Evolutionary conservation across 2,888 invertebrate genomes (phyloP), one percentile per base, ranked within the genome.

Genomic region (Pristionchus exspectatus): DNA sequence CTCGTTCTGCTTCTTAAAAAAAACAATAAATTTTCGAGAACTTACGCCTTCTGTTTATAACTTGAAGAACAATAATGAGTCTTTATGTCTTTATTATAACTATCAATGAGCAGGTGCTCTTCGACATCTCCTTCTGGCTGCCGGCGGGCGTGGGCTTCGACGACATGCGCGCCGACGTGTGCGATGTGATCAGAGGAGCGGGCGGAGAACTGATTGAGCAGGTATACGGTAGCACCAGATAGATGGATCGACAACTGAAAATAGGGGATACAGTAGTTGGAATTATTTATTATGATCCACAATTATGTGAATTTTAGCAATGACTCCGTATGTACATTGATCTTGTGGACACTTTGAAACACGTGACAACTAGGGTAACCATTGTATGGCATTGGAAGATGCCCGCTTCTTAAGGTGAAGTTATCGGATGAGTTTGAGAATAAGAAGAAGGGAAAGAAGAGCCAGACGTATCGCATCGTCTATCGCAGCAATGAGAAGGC

Each of bases 91-190:
- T n/a, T n/a, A n/a, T n/a, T n/a, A 14, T 72, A 27, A 72, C 72
- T 27, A 18, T 1, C 18, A 50, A 24, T 77, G 0, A 50, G 2
- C 88, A 93, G 92, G 94, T 95, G 9, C 91, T 91, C 72, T 94
- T 94, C 96, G 99, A 99, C 95, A 96, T 99, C 54, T 98, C 99
- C 84, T 99, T 99, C 95, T 99, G 99, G 98, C 95, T 99, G 87
- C 98, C 98, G 3, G 93, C 92, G 2, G 59, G 63, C 59, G 90
- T 89, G 21, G 83, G 91, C 44, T 92, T 91, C 87, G 91, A 92
- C 69, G 93, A 93, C 89, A 92, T 94, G 92, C 91, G 91, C 24
- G 95, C 95, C 81, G 96, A 96, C 92, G 96, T 96, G 89, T 98
- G 98, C 95, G 98, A 99, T 95, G 95, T 99, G 91, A 98, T 97